Evolutionary conservation across 2,888 invertebrate genomes (phyloP), one percentile per base, ranked within the genome.

Genomic region (Agrypnus murinus): DNA sequence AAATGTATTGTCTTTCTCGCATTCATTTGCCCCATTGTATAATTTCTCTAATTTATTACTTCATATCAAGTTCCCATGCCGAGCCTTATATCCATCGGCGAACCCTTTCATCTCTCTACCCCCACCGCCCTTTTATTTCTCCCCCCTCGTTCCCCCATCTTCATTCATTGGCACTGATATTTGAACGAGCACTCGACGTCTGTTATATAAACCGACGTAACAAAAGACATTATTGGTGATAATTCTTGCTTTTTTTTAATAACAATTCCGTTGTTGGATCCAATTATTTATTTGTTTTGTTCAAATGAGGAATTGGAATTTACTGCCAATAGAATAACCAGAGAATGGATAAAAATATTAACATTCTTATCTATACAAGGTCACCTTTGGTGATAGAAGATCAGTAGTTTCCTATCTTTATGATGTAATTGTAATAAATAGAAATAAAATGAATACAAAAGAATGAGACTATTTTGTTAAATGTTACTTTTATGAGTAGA

Each of bases 21-120:
- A 76, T 79, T 78, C 78, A 77, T 77, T 77, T 76, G 74, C 75
- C 72, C 77, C 77, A 78, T 77, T 78, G 78, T 78, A 78, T 78
- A 79, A 79, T 79, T 79, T 79, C 79, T 78, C 79, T 79, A 79
- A 79, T 79, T 79, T 79, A 79, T 79, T 79, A 78, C 79, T 78
- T 78, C 79, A 79, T 79, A 79, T 79, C 78, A 77, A 75, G 77
- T 78, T 77, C 75, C 75, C 76, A 73, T 70, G 74, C 75, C 75
- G 69, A 64, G 67, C 74, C 77, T 76, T 75, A 77, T 77, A 77
- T 77, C 77, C 75, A 76, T 76, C 76, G 71, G 74, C 72, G 68
- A 77, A 78, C 77, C 78, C 78, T 78, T 77, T 78, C 78, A 75
- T 73, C 74, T 73, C 74, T 73, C 59, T 59, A 68, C 53, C 67